Percentiles rank a stretch among this genome's conserved stretches.
Conservation (phyloP, 1,140 invertebrate species). For the Magallana ariakensis region DNA sequence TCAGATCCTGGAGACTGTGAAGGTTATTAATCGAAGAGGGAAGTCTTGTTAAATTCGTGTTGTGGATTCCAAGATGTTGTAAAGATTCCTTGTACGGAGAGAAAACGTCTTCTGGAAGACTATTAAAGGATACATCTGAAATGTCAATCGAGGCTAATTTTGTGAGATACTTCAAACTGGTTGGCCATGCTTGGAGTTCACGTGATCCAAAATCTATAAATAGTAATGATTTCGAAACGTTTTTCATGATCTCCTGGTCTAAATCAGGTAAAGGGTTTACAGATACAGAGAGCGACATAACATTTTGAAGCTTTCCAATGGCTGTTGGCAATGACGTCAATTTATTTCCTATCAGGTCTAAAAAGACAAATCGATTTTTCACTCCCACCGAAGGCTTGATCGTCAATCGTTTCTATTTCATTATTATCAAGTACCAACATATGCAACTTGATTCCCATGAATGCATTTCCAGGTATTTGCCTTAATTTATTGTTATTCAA, state of each 20-base stretch:
- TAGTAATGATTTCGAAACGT: constrained; percentile 39
- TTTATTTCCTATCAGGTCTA: constrained; percentile 38
- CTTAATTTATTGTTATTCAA: constrained; percentile 44
- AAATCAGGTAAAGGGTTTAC: constrained; percentile 32
- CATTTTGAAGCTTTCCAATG: neutral
- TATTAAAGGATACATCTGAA: constrained; percentile 2
- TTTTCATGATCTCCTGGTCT: constrained; percentile 21
- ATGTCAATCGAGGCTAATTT: constrained; percentile 15
- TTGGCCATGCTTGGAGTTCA: constrained; percentile 25
- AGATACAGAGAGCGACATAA: constrained; percentile 20
- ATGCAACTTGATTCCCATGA: constrained; percentile 18
- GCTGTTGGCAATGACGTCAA: constrained; percentile 8
- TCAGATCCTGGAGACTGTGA: constrained; percentile 5
- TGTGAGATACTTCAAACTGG: neutral
- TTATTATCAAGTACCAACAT: constrained; percentile 39
- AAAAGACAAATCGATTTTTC: constrained; percentile 22
- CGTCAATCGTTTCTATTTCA: constrained; percentile 23
- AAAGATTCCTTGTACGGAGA: constrained; percentile 17
- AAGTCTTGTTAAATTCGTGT: neutral
- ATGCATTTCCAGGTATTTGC: neutral
- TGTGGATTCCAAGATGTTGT: neutral
- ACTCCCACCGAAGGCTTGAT: constrained; percentile 33
- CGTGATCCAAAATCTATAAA: constrained; percentile 42
- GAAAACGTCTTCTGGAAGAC: constrained; percentile 39
- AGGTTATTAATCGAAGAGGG: neutral